Base-by-base conservation (phyloP, 2,888 invertebrate species). In the Gari tellinella region DNA sequence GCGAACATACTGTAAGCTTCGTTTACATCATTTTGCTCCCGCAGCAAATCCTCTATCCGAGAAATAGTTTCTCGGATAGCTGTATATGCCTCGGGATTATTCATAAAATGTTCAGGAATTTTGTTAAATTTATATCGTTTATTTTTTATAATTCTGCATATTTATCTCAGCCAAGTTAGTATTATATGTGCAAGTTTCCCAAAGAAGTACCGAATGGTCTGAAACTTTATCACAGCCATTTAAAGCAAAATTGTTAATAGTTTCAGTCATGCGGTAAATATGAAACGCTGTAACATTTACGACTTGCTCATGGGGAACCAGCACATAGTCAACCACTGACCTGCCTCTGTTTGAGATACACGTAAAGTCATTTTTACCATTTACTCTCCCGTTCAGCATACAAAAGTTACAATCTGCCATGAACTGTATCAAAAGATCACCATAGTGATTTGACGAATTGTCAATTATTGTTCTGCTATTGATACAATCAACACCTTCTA, bases 401-500 rank as follows among this genome's bases (percentile, higher is more conserved):
- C 31, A 31, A 31, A 31, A 31, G 31, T 31, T 31, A 31, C 31
- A 31, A 31, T 31, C 31, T 31, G 25, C 55, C 49, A 68, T n/a
- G 25, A 68, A 60, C 19, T 56, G 26, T 14, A 60, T 12, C 14
- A 68, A 43, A 14, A 68, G 37, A 55, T 56, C 62, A 12, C 68
- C 68, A 56, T 55, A 46, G 37, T 56, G 61, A 25, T 68, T 68
- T 2, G 51, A 43, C 12, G 12, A 25, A 38, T 23, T 14, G 37
- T 68, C 62, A 48, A 68, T 68, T 15, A 68, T 26, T 4, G 61
- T 41, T 23, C 68, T 41, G 8, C 26, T 17, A 23, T 2, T 25
- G 23, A 68, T 48, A 19, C 52, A 41, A 46, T 68, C 68, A 17
- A 61, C 68, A n/a, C 68, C 68, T n/a, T 61, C 68, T 7, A 62